These are phyloP conservation scores for Craseonycteris thonglongyai DNA, from an alignment of 2,113 vertebrate species.

Conservation along the genomic window DNA sequence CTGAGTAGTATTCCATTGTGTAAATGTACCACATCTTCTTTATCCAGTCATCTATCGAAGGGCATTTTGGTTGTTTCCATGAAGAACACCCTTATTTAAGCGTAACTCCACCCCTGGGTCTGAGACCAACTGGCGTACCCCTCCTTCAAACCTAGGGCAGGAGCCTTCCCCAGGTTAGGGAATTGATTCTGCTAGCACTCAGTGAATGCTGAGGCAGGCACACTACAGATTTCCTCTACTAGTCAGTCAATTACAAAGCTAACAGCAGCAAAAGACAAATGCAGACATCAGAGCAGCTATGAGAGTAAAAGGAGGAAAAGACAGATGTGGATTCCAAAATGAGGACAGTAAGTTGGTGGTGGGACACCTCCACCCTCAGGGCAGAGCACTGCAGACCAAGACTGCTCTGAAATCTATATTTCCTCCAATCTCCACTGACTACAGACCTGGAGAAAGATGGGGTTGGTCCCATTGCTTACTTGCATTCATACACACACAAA, in stretches of 20 bases:
- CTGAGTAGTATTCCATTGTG: too few species aligned
- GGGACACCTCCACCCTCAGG: background rate
- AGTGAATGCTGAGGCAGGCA: background rate
- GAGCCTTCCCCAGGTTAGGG: background rate
- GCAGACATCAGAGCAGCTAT: too few species aligned
- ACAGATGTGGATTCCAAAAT: background rate
- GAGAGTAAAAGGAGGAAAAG: background rate
- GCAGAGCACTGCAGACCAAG: background rate
- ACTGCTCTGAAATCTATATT: too few species aligned
- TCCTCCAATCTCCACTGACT: background rate
- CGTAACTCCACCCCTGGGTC: too few species aligned
- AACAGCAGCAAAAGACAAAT: background rate
- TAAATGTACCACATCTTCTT: too few species aligned
- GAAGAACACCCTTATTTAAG: too few species aligned
- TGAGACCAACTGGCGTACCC: too few species aligned
- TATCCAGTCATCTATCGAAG: too few species aligned
- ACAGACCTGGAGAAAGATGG: accelerated
- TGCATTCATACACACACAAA: background rate
- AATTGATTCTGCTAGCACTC: background rate
- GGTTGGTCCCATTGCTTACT: background rate
- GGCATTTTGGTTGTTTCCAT: too few species aligned
- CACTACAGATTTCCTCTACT: background rate
- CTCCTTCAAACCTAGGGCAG: background rate
- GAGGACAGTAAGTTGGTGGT: background rate
- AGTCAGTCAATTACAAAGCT: background rate